Base-by-base conservation (phyloP, 1,140 invertebrate genomes). In the Bombus superbus region DNA sequence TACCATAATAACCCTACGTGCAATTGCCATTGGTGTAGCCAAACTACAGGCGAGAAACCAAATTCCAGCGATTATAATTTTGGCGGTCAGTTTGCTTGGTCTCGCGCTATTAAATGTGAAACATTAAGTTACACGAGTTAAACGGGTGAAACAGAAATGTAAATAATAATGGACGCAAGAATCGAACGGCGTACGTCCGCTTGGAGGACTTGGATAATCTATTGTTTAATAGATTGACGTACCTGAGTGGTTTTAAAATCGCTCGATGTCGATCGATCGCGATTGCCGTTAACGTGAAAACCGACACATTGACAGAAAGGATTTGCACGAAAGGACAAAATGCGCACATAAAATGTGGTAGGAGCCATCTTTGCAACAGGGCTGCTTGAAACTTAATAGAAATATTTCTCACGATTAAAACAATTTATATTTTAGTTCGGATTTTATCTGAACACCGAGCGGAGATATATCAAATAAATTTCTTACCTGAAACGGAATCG, bases 341-440 rank as follows among this genome's bases (percentile, higher is more conserved):
- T 0, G 97, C 95, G 92, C 98, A 98, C 97, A 98, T 97, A 92
- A 98, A 98, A 88, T 97, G 93, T 0, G 98, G 97, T n/a, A 98
- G 94, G 85, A 97, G 96, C 98, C 98, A 98, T 86, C 97, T 93
- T 93, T 98, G 97, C 2, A 98, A 95, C 28, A 98, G 92, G 5
- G 97, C 97, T 2, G 97, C 97, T 96, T 98, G 97, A 93, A 98
- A 98, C 96, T 98, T 94, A 62, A 90, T 80, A 44, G 1, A 28
- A 73, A 73, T 57, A 38, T 78, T n/a, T 28, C n/a, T 35, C n/a
- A 0, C 15, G 64, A 32, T 66, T 35, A 32, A n/a, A n/a, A 18
- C 13, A 35, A 8, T 66, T 8, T 66, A 6, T 66, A 35, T 80
- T 57, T 28, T 25, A 8, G 3, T 62, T 13, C 0, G 11, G 11